These are phyloP conservation scores for Tetragnatha versicolor DNA, from an alignment of 1,140 invertebrate species.

Conservation along the genomic window DNA sequence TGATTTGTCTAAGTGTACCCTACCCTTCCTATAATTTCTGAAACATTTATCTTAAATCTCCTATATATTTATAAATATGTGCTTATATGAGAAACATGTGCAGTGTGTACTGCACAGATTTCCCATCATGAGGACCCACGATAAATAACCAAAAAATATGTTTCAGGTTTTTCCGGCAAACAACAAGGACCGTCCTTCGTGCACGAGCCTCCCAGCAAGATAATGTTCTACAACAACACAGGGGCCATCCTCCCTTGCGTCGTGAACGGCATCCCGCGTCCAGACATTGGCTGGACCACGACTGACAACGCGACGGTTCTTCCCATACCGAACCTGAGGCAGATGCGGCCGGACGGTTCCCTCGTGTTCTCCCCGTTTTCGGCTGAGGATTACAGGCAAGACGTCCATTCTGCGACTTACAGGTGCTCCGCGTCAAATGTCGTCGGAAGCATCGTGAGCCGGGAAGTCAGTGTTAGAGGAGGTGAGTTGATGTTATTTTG, in stretches of 20 bases:
- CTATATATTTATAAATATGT: no score
- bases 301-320: slow-evolving; percentile 70
- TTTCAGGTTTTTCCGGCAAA: not conserved
- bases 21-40: no score
- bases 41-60: no score
- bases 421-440: slow-evolving; percentile 89
- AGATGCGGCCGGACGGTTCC: slow-evolving; percentile 68
- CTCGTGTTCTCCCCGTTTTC: slow-evolving; percentile 63
- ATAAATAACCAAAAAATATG: no score
- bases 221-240: slow-evolving; percentile 93
- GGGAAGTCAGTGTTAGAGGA: slow-evolving; percentile 91
- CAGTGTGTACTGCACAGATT: no score
- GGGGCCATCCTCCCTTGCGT: slow-evolving; percentile 91
- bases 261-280: slow-evolving; percentile 85
- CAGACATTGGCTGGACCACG: slow-evolving; percentile 81
- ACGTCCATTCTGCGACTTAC: slow-evolving; percentile 68
- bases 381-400: slow-evolving; percentile 66
- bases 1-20: no score
- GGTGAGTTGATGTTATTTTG: slow-evolving; percentile 68
- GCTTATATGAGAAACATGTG: no score
- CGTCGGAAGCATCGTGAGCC: slow-evolving; percentile 86
- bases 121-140: no score
- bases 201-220: slow-evolving; percentile 84
- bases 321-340: slow-evolving; percentile 73
- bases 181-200: slow-evolving; percentile 82